Evolutionary conservation across 1,140 invertebrate species (phyloP), one percentile per base, ranked within the genome.

Genomic region (Globodera rostochiensis): DNA sequence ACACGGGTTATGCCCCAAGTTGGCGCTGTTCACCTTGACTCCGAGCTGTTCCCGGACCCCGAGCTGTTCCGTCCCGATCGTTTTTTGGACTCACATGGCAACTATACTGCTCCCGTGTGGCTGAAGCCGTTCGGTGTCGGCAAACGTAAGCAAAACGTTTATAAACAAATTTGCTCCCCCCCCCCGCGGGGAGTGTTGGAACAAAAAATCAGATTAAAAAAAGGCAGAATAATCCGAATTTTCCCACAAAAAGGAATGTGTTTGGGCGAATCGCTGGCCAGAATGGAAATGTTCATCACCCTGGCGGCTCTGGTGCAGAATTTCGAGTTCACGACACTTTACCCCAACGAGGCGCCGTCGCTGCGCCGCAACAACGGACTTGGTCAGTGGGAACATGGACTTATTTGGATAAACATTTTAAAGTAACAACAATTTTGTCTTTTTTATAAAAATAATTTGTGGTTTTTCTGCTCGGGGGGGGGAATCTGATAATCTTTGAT

Each of bases 251-350:
- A 25, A 78, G 77, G 77, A 36, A 78, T 66, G 46, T 89, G 88
- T 73, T 71, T 90, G 6, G 90, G 90, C 67, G 90, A 90, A 74
- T 67, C 85, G 2, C 73, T 91, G 64, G 90, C 90, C 15, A 88
- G 88, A 73, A 90, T 90, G 79, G 84, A 91, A 73, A 81, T 91
- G 21, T 90, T 87, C 80, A 71, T 91, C 15, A 88, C 90, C 69
- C 85, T 86, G 21, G 78, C 84, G 7, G 73, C 89, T 3, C 67
- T 91, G 45, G 49, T 91, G 13, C 89, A 90, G 79, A 83, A 86
- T 13, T 90, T 89, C 76, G 77, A 83, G 49, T 85, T 91, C 69
- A 71, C 8, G 25, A 4, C 36, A 25, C 46, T 71, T 5, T 71
- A 25, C 46, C 4, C 69, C 13, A 21, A 47, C 69, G 13, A 71